Evolutionary conservation across 2,797 vertebrate species (phyloP).

Genomic region (Fringilla coelebs): DNA sequence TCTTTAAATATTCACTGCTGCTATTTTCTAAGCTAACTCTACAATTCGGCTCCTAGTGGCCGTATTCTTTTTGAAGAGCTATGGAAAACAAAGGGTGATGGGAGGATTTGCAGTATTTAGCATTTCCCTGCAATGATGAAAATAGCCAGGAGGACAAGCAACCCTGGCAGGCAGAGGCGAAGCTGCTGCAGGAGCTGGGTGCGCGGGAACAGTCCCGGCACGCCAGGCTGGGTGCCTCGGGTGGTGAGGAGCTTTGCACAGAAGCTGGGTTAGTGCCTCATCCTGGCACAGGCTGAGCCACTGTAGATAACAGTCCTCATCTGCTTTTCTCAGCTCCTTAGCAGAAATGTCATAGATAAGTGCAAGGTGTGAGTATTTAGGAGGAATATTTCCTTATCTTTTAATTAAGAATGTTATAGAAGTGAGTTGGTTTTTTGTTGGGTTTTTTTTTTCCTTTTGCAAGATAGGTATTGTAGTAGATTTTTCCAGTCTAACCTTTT

Average conservation of each 20-base stretch:
- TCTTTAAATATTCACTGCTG: background rate
- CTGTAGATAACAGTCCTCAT: background rate
- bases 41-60: background rate
- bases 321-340: background rate
- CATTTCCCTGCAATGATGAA: background rate
- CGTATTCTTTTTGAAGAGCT: background rate
- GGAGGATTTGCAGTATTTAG: background rate
- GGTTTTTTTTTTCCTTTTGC: background rate
- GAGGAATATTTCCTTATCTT: constrained; percentile 46
- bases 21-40: background rate
- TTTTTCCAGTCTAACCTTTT: constrained; percentile 29
- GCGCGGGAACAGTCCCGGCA: accelerated
- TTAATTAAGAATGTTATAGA: constrained; percentile 42
- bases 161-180: background rate
- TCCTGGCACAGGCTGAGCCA: background rate
- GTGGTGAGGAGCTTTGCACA: background rate
- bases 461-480: background rate
- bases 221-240: accelerated
- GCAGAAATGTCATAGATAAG: constrained; percentile 23
- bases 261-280: background rate
- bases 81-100: background rate
- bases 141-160: background rate
- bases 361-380: constrained; percentile 4
- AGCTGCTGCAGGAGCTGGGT: background rate
- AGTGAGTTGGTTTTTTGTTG: background rate